Evolutionary conservation across 1,140 invertebrate species (phyloP), one percentile per base, ranked within the genome.

Genomic region (Elysia chlorotica): DNA sequence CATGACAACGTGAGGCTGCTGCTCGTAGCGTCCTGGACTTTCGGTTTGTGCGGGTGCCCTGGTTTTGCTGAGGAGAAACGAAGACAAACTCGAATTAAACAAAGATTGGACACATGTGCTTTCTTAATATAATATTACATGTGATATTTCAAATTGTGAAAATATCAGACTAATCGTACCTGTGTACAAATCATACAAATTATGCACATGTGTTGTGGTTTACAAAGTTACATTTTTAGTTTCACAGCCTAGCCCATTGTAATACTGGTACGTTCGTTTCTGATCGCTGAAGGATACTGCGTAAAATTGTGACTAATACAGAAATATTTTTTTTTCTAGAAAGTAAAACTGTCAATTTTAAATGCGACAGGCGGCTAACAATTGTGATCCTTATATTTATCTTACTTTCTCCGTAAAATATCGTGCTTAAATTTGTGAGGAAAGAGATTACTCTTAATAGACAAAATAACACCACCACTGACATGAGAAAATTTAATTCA

Each of bases 1-100:
- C 83, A 85, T 53, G 79, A 72, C 36, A 85, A 62, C 21, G 77
- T 78, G 23, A 83, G 36, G 21, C 79, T 80, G 77, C 78, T 81
- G 70, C 82, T 79, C 65, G 82, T 82, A 33, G 81, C 76, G 25
- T 81, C 77, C 38, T 65, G 69, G 2, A 77, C 63, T 28, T 71
- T 75, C 0, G 81, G 78, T 61, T 79, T 76, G 23, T 76, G 73
- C 25, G 83, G 83, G 28, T 78, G 77, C 10, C 71, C 54, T n/a
- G 82, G 83, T 73, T 81, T 85, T 30, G 79, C 83, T 85, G 76
- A 35, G 80, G 79, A 66, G 25, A 75, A 53, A 75, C n/a, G n/a
- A n/a, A n/a, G 56, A 53, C 25, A 53, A 14, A 48, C 3, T 21
- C 54, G 41, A 23, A 33, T 36, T 63, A 63, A 59, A n/a, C 56